phyloP scores from a whole-genome alignment of 2,797 vertebrate genomes.

The Hirundo rustica region DNA sequence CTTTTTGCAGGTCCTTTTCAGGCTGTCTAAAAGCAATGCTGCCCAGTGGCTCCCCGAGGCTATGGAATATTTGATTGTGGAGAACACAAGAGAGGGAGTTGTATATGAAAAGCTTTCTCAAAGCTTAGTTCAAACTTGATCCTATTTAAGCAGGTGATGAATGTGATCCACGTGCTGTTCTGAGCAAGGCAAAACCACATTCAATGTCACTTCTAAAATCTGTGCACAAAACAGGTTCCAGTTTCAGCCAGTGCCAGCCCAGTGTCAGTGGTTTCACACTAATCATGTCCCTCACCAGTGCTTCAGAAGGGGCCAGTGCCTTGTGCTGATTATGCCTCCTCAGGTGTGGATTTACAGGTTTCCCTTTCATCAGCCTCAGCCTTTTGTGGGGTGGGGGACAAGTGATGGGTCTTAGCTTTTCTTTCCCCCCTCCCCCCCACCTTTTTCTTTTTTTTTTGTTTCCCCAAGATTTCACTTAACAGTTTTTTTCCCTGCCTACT shows the following conservation, averaged over 20 bases:
- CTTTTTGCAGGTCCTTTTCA: not conserved
- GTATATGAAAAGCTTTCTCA: constrained; percentile 4
- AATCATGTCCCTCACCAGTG: not conserved
- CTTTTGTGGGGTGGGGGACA: not conserved
- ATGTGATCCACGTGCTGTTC: not conserved
- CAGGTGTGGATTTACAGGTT: not conserved
- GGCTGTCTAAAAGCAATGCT: not conserved
- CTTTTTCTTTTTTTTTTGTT: not conserved
- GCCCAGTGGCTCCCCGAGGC: not conserved
- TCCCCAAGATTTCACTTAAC: not conserved
- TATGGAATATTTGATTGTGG: not conserved
- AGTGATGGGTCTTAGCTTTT: not conserved
- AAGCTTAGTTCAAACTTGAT: constrained; percentile 11
- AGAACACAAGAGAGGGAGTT: not conserved
- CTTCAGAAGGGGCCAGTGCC: not conserved
- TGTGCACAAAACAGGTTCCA: not conserved
- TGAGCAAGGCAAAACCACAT: not conserved
- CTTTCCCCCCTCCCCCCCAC: not conserved
- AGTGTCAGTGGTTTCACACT: not conserved
- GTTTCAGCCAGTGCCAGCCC: not conserved
- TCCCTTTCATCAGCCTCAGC: not conserved
- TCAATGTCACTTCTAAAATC: not conserved
- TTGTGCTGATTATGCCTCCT: not conserved
- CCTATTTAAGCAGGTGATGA: constrained; percentile 43
- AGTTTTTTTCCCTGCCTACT: not conserved